phyloP scores from a whole-genome alignment of 2,888 invertebrate genomes.

The Nomada flava region DNA sequence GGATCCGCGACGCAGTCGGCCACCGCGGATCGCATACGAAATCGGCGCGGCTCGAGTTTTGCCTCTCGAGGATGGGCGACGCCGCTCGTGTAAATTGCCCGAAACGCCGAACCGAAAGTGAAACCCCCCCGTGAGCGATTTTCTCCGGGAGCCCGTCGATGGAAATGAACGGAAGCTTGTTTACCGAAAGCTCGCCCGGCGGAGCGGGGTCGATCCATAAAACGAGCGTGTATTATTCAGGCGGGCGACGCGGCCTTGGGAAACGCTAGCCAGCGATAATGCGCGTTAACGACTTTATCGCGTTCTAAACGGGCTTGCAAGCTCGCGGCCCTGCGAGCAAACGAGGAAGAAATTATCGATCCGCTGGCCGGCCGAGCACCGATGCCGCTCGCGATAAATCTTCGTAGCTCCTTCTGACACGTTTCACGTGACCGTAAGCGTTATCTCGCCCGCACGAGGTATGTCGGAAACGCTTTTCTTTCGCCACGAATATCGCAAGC shows the following conservation, averaged over 20 bases:
- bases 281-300: constrained; percentile 75
- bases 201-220: constrained; percentile 60
- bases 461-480: constrained; percentile 73
- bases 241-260: constrained; percentile 66
- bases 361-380: constrained; percentile 56
- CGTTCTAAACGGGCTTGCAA: constrained; percentile 71
- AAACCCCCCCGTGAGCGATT: too few species aligned
- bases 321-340: constrained; percentile 69
- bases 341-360: constrained; percentile 74
- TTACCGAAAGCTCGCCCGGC: constrained; percentile 33
- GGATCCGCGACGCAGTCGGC: constrained; percentile 76
- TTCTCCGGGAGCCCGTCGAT: neutral
- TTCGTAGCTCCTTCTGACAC: constrained; percentile 72
- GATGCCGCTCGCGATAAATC: constrained; percentile 72
- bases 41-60: constrained; percentile 60
- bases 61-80: too few species aligned
- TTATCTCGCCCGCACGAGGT: constrained; percentile 69
- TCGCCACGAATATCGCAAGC: constrained; percentile 70
- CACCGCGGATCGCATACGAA: constrained; percentile 79
- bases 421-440: constrained; percentile 70
- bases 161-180: constrained; percentile 14
- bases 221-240: constrained; percentile 67
- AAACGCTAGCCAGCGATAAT: constrained; percentile 68
- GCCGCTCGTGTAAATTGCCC: neutral
- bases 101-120: neutral